Evolutionary conservation across 1,140 invertebrate genomes (phyloP), one percentile per base, ranked within the genome.

Genomic region (Micrasema longulum): DNA sequence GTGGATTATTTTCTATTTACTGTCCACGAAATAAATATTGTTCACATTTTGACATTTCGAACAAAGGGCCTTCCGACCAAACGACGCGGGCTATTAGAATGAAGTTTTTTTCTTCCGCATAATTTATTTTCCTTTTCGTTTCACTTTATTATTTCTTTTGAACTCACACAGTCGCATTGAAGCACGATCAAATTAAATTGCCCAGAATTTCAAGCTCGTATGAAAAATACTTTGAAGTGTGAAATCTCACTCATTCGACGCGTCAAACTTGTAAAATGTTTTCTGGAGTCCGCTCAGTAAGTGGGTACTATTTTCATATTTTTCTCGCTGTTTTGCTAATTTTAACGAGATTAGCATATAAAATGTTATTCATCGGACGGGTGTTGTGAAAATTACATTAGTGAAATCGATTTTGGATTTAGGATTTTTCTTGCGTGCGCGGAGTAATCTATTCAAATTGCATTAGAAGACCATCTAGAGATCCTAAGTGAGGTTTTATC

Each of bases 111-210:
- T 23, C 16, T 43, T 60, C 1, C 16, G 18, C 10, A 38, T 60
- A 7, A 43, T 60, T 60, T 41, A 20, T 43, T 60, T 60, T 60
- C 18, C 55, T 18, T 31, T 31, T 31, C 26, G 26, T 31, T 31
- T 41, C 55, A 18, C 36, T 2, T 60, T 60, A 22, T 60, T 41
- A 60, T 22, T 60, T 60, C 22, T 16, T 60, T 60, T 60, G 36
- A 60, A 31, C 55, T 41, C 41, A n/a, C 23, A 16, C 23, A 60
- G 22, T 60, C 16, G 16, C 36, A 41, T 60, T 43, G 55, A n/a
- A 60, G 55, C 55, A 60, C 55, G 55, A 60, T 60, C 55, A 60
- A 60, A 41, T 60, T 60, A 60, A 60, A 60, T 60, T 60, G 55
- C 55, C 22, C 36, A 20, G 55, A 60, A 60, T 60, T 60, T 60